phyloP scores from a whole-genome alignment of 2,888 invertebrate genomes.

The Drosophila cracens region DNA sequence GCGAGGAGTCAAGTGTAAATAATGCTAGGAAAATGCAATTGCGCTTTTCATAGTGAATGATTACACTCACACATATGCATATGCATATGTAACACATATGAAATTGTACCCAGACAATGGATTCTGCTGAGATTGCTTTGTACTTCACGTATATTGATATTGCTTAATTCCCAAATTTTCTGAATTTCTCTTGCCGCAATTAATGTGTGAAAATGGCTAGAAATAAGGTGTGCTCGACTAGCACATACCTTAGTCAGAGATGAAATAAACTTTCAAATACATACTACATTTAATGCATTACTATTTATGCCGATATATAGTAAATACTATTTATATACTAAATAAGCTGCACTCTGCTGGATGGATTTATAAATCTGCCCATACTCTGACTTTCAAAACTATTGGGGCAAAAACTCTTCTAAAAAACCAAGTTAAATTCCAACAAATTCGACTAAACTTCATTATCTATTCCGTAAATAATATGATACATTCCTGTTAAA shows the following conservation, averaged over 20 bases:
- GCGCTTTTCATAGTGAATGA: background rate
- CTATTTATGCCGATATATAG: background rate
- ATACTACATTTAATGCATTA: background rate
- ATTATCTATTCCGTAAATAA: background rate
- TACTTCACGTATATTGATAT: conserved; percentile 7
- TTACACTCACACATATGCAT: background rate
- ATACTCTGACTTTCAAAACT: background rate
- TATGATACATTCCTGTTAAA: background rate
- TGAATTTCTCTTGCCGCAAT: conserved; percentile 21
- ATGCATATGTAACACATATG: conserved; percentile 4
- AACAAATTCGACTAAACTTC: background rate
- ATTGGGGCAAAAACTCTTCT: background rate
- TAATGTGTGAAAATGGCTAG: conserved; percentile 11
- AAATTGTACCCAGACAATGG: conserved; percentile 16
- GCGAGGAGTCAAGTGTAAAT: conserved; percentile 62
- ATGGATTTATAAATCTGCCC: too few species aligned
- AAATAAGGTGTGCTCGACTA: background rate
- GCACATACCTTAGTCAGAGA: background rate
- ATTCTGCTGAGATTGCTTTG: conserved; percentile 34
- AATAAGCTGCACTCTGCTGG: background rate
- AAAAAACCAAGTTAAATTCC: background rate
- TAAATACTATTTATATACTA: background rate
- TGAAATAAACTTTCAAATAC: background rate
- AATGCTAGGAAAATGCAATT: conserved; percentile 51
- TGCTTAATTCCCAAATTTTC: conserved; percentile 37